Evolutionary conservation across 2,888 invertebrate species (phyloP).

Genomic region (Himalopsyche kuldschensis): DNA sequence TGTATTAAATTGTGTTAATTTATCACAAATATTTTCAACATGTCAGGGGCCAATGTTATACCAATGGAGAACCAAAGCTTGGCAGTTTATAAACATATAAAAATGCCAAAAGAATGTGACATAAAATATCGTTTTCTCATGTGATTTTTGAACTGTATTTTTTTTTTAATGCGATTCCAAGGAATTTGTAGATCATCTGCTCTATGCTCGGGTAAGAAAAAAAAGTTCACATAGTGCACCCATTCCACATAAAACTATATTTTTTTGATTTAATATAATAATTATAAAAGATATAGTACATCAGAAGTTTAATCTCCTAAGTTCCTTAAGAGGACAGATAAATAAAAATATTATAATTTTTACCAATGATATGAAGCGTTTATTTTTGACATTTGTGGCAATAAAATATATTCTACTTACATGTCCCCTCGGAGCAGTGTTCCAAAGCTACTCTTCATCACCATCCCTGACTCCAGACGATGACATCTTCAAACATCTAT

Average conservation of each 20-base stretch:
- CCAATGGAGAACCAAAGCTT: too few relatives aligned
- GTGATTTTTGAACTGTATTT: background rate
- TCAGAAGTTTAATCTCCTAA: background rate
- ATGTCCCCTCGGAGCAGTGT: slow-evolving; percentile 74
- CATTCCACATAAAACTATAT: too few relatives aligned
- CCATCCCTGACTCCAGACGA: slow-evolving; percentile 89
- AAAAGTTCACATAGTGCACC: background rate
- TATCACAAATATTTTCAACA: too few relatives aligned
- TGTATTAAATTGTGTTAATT: too few relatives aligned
- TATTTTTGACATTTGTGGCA: background rate
- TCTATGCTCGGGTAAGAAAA: slow-evolving; percentile 69
- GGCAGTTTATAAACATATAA: too few relatives aligned
- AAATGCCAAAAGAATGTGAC: too few relatives aligned
- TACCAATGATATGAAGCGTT: too few relatives aligned
- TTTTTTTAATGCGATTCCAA: slow-evolving; percentile 49
- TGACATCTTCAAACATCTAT: slow-evolving; percentile 86
- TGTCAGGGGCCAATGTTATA: too few relatives aligned
- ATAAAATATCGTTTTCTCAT: too few relatives aligned
- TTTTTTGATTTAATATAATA: too few relatives aligned
- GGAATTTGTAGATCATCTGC: slow-evolving; percentile 77
- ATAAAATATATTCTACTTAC: slow-evolving; percentile 44
- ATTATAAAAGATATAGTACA: too few relatives aligned
- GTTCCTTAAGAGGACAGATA: background rate
- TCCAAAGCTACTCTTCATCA: slow-evolving; percentile 80
- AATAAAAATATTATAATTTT: background rate